Evolutionary conservation across 2,113 vertebrate genomes (phyloP).

Genomic region (Aythya baeri): DNA sequence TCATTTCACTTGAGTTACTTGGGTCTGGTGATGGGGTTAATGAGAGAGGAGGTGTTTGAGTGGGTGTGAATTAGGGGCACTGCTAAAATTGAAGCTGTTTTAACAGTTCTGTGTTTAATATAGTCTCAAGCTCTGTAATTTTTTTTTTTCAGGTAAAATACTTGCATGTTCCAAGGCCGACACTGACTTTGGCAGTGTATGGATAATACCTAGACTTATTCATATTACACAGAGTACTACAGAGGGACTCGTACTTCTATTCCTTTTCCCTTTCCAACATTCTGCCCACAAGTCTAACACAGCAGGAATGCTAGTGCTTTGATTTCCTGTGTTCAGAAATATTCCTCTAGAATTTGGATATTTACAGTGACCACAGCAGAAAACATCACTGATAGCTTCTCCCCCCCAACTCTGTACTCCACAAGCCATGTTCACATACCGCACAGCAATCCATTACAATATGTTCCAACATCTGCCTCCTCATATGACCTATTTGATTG

Average conservation of each 20-base stretch:
- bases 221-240: background rate
- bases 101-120: conserved; percentile 47
- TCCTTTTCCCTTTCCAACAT: background rate
- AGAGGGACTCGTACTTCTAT: background rate
- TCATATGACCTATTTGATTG: conserved; percentile 85
- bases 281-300: background rate
- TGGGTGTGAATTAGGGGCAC: conserved; percentile 45
- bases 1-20: conserved; percentile 48
- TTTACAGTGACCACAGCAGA: conserved; percentile 8
- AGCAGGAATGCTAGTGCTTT: background rate
- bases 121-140: conserved; percentile 17
- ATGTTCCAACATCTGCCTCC: conserved; percentile 95
- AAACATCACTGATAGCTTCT: conserved; percentile 36
- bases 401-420: conserved; percentile 46
- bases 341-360: conserved; percentile 36
- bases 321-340: conserved; percentile 7
- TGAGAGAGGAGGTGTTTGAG: background rate
- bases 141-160: conserved; percentile 44
- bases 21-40: conserved; percentile 34
- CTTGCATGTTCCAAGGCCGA: conserved; percentile 4
- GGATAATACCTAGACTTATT: conserved; percentile 5
- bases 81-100: conserved; percentile 49
- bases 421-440: conserved; percentile 75
- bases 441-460: conserved; percentile 86
- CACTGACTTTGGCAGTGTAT: conserved; percentile 14